These are phyloP conservation scores for Scolopax bukidnonensis DNA, from an alignment of 2,797 vertebrate species.

Conservation along the genomic window DNA sequence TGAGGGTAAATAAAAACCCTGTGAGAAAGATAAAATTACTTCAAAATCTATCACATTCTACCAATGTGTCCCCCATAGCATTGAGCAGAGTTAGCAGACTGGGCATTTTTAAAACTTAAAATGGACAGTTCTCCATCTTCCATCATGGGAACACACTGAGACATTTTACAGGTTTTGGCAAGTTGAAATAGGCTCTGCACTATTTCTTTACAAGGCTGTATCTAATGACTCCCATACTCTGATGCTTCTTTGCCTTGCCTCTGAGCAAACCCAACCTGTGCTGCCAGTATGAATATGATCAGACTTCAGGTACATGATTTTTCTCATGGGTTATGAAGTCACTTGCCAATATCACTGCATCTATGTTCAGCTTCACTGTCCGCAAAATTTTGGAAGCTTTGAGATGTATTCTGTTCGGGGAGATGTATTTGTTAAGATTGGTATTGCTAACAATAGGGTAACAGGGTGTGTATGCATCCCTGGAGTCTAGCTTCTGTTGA, in stretches of 20 bases:
- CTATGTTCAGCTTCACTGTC: background rate
- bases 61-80: background rate
- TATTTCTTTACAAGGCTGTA: background rate
- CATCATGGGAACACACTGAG: background rate
- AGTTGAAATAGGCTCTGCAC: background rate
- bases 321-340: background rate
- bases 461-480: background rate
- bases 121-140: background rate
- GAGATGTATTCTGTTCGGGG: background rate
- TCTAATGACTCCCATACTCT: background rate
- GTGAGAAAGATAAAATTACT: background rate
- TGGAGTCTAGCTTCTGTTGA: background rate
- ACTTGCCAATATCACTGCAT: background rate
- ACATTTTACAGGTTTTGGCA: background rate
- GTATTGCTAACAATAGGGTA: background rate
- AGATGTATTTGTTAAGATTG: background rate
- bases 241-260: rapidly evolving
- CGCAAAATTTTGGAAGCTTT: background rate
- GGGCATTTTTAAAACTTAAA: background rate
- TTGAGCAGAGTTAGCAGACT: background rate
- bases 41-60: background rate
- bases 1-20: background rate
- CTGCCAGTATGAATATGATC: background rate
- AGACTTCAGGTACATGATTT: background rate
- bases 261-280: background rate